These are phyloP conservation scores for Athripsodes cinereus DNA, from an alignment of 2,888 invertebrate species.

Conservation along the genomic window DNA sequence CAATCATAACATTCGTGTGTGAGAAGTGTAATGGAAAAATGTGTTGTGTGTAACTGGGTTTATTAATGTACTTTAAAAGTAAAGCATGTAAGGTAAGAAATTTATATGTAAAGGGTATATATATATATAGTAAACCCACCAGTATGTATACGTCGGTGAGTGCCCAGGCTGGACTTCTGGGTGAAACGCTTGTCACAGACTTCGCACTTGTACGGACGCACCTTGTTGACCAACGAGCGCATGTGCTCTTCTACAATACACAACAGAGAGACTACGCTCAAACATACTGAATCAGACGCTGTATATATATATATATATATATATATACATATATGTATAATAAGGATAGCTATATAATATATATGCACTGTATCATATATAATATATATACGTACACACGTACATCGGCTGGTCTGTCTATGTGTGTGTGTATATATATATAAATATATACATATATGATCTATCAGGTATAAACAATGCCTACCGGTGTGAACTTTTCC, in stretches of 20 bases:
- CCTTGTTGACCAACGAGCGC: slow-evolving; percentile 57
- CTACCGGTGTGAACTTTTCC: slow-evolving; percentile 65
- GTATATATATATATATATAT: background rate
- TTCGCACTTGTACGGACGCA: slow-evolving; percentile 63
- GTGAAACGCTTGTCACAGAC: slow-evolving; percentile 75
- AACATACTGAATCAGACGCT: slow-evolving; percentile 1
- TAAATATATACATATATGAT: background rate
- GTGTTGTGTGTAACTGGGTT: background rate
- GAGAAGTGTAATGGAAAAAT: background rate
- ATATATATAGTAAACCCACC: slow-evolving; percentile 45
- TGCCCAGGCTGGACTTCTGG: slow-evolving; percentile 77
- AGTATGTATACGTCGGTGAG: slow-evolving; percentile 74
- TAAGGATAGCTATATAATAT: too few relatives aligned
- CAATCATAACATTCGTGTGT: background rate
- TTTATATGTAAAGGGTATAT: background rate
- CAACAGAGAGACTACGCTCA: slow-evolving; percentile 49
- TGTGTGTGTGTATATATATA: background rate
- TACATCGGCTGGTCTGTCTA: background rate
- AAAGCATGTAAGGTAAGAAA: slow-evolving; percentile 6
- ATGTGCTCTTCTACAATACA: slow-evolving; percentile 55
- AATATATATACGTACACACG: background rate
- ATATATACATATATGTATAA: background rate
- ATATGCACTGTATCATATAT: too few relatives aligned
- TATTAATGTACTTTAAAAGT: slow-evolving; percentile 12
- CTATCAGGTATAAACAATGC: slow-evolving; percentile 32